Base-by-base conservation (phyloP, 2,797 vertebrate genomes). In the Tauraco hartlaubi region DNA sequence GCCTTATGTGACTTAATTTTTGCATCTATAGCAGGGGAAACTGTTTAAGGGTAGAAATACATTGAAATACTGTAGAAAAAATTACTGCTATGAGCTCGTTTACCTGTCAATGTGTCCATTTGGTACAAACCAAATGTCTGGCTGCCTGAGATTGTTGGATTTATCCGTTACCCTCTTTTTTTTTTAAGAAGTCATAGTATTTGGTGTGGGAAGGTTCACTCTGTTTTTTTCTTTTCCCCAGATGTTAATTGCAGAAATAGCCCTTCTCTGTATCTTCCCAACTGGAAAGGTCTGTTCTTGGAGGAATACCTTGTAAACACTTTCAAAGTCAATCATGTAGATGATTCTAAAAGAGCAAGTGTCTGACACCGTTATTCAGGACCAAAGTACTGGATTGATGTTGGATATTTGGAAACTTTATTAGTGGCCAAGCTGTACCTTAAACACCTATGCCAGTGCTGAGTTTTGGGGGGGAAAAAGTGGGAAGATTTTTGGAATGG, bases 151-250 rank as follows among this genome's bases (percentile, higher is more conserved):
- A n/a, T 41, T n/a, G 25, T 44, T 66, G 25, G 29, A 46, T 72
- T 51, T 77, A 15, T 51, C n/a, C 43, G 22, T 49, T 67, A 20
- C 5, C 9, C 31, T n/a, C 58, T 11, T 26, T 35, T 35, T 35
- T 39, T 58, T 58, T 33, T 6, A 44, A 43, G 21, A 12, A 35
- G 7, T 25, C 28, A 44, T 59, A 54, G 28, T 49, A 18, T 73
- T 67, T 72, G 66, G 25, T 8, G 9, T 49, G 46, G 46, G 35
- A 37, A 39, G 23, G 43, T n/a, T 75, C 17, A 17, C 25, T 7
- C 5, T 39, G 35, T 43, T 9, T 33, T 33, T n/a, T 5, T 3
- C 25, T 5, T 44, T 5, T 2, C 9, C 10, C 9, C 6, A 5
- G 13, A 22, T 31, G 1, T 41, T 73, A 29, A 63, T 39, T 62